phyloP scores from a whole-genome alignment of 2,797 vertebrate species.

The Molothrus aeneus region DNA sequence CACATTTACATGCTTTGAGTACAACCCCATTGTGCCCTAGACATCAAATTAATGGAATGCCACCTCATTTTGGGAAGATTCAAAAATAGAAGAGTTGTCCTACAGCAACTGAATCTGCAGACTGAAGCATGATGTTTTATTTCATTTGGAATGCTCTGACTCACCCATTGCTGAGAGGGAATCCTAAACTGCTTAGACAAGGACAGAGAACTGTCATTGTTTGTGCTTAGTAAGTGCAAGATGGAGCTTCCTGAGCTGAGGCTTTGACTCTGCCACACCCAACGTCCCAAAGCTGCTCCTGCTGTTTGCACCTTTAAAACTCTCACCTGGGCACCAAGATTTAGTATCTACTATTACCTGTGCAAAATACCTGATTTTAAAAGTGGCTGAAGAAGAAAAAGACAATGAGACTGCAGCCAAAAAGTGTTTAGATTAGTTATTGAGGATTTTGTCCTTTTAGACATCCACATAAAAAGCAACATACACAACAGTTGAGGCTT shows the following conservation, averaged over 20 bases:
- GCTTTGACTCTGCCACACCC: not conserved
- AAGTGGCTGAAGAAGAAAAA: not conserved
- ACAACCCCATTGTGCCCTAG: not conserved
- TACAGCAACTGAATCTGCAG: not conserved
- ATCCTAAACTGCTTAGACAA: not conserved
- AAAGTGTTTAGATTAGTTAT: not conserved
- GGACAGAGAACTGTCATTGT: not conserved
- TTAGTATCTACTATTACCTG: not conserved
- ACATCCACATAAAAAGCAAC: not conserved
- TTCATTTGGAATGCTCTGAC: not conserved
- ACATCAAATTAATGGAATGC: not conserved
- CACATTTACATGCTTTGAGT: not conserved
- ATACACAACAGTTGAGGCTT: not conserved
- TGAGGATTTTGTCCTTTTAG: not conserved
- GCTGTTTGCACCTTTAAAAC: not conserved
- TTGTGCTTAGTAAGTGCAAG: accelerated
- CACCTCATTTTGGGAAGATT: not conserved
- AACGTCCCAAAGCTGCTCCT: not conserved
- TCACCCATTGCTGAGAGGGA: not conserved
- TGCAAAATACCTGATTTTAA: not conserved
- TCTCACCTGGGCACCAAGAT: not conserved
- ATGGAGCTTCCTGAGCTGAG: not conserved
- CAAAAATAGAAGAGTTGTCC: not conserved
- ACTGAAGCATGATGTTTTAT: not conserved
- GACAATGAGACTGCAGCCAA: not conserved